These are phyloP conservation scores for Euproctis similis DNA, from an alignment of 2,888 invertebrate species.

Conservation along the genomic window DNA sequence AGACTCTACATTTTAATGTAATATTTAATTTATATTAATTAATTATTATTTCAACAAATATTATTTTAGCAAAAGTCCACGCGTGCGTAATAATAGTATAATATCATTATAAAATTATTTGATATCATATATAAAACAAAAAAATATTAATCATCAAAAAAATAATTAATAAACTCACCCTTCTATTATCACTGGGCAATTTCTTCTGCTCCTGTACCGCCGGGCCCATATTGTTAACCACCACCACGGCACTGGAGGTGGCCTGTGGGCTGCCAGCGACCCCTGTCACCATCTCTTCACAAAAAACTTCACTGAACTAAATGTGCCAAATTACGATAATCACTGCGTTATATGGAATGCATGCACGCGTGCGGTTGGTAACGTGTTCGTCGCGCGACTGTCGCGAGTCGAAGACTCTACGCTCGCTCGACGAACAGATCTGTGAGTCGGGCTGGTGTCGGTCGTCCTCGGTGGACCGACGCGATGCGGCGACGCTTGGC, in stretches of 20 bases:
- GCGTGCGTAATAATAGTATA: too few relatives aligned
- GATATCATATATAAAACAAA: too few relatives aligned
- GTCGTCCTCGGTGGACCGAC: too few relatives aligned
- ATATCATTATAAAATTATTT: too few relatives aligned
- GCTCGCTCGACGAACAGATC: neutral
- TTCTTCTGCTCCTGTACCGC: constrained; percentile 46
- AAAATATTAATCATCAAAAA: too few relatives aligned
- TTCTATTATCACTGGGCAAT: constrained; percentile 51
- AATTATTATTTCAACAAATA: too few relatives aligned
- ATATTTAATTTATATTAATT: too few relatives aligned
- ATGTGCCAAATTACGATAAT: constrained; percentile 24
- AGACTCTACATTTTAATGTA: too few relatives aligned
- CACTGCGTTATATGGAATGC: constrained; percentile 31
- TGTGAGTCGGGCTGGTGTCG: constrained; percentile 31
- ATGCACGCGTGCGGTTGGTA: constrained; percentile 28
- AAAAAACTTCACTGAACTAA: constrained; percentile 25
- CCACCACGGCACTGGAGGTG: constrained; percentile 33
- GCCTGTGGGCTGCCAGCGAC: constrained; percentile 48
- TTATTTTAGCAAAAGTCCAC: too few relatives aligned
- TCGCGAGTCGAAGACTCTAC: constrained; percentile 19
- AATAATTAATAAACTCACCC: too few relatives aligned
- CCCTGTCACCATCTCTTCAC: constrained; percentile 61
- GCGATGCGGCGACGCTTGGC: neutral
- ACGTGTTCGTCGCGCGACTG: constrained; percentile 61
- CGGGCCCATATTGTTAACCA: constrained; percentile 41